Conservation (phyloP, 2,888 invertebrate genomes). For the Odontothrips loti region DNA sequence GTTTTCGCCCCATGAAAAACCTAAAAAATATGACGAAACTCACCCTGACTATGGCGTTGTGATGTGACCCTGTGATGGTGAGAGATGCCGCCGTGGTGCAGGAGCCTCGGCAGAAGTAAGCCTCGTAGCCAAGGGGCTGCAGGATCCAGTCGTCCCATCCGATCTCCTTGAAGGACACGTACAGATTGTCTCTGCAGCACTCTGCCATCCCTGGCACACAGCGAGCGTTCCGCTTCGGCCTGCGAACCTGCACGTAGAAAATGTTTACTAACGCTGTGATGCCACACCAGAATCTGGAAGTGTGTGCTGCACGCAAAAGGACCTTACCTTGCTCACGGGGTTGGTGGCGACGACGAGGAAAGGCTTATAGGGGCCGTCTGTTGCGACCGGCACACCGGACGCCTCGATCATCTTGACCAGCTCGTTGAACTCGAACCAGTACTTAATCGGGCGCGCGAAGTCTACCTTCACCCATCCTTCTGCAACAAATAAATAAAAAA, state of each 20-base stretch:
- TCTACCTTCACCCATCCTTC: slow-evolving; percentile 80
- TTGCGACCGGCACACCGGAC: slow-evolving; percentile 63
- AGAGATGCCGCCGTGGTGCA: slow-evolving; percentile 70
- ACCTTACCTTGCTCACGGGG: slow-evolving; percentile 57
- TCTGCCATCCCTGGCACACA: slow-evolving; percentile 66
- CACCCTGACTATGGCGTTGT: slow-evolving; percentile 72
- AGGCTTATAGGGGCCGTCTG: slow-evolving; percentile 64
- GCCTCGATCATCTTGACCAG: slow-evolving; percentile 67
- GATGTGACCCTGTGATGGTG: slow-evolving; percentile 59
- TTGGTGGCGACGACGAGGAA: slow-evolving; percentile 76
- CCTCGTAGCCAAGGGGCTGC: slow-evolving; percentile 75
- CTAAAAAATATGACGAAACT: too few relatives aligned
- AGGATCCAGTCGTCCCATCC: slow-evolving; percentile 89
- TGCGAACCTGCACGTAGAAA: slow-evolving; percentile 47
- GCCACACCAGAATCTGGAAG: not conserved
- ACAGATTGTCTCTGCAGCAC: slow-evolving; percentile 77
- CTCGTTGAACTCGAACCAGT: slow-evolving; percentile 68
- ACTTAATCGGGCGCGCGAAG: slow-evolving; percentile 67
- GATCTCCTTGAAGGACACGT: slow-evolving; percentile 76
- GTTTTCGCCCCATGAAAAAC: too few relatives aligned
- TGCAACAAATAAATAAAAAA: slow-evolving; percentile 43
- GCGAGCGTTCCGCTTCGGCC: slow-evolving; percentile 60
- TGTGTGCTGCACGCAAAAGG: not conserved
- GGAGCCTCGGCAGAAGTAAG: slow-evolving; percentile 80
- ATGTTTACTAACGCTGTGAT: not conserved